Base-by-base conservation (phyloP, 2,888 invertebrate species). In the Nasonia oneida region DNA sequence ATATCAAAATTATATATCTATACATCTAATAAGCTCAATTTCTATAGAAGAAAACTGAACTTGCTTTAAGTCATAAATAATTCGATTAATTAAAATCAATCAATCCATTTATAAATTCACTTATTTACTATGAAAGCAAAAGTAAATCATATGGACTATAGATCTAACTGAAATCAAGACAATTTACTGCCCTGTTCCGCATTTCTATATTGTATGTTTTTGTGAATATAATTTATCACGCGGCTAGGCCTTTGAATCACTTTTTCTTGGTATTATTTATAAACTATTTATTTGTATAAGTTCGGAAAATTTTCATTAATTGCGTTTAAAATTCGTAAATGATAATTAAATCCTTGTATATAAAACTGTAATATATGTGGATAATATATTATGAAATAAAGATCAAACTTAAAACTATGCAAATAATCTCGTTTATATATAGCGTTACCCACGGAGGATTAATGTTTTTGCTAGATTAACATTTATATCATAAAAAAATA, bases 281-380 rank as follows among this genome's bases (percentile, higher is more conserved):
- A n/a, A 61, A 81, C 71, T 86, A 81, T 81, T 88, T 83, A 85
- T 90, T 89, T 89, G 87, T 91, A 89, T 89, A 89, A 88, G 88
- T 88, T 86, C 88, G 88, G 87, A 86, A 88, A 86, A 89, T 89
- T 90, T 89, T 88, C 85, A 89, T 88, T 87, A 80, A 89, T 89
- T 90, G 90, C 89, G 87, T 89, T 89, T 85, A 86, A 88, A 90
- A 91, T 88, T 86, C 88, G 88, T 91, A 90, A 90, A 91, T 90
- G 90, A 91, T 91, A 92, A 90, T 84, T 87, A 89, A 88, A 88
- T 90, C 91, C 91, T 91, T 92, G 92, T 93, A 92, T 89, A 93
- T 93, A 92, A 90, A 91, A 90, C 89, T 93, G 93, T 93, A 93
- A 92, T 89, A 93, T 93, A 93, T 93, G 93, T 93, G 92, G 91